These are phyloP conservation scores for Monarcha castaneiventris DNA, from an alignment of 2,113 vertebrate genomes.

Conservation along the genomic window DNA sequence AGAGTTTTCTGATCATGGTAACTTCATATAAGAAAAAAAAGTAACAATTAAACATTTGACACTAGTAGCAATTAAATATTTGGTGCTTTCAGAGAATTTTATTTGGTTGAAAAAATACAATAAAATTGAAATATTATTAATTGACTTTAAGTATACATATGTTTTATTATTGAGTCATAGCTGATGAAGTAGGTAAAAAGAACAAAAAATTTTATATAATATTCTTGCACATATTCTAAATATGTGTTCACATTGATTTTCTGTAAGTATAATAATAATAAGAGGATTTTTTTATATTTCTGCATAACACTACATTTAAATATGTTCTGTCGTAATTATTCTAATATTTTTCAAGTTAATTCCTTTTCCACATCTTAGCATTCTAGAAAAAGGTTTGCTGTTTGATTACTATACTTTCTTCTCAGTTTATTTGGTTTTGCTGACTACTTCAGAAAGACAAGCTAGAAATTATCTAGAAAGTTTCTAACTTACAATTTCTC, in stretches of 20 bases:
- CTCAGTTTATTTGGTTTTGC: not conserved
- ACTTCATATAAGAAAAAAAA: not conserved
- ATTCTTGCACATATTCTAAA: not conserved
- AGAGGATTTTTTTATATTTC: fast-evolving
- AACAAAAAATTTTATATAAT: not conserved
- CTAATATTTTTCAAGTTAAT: not conserved
- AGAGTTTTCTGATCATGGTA: not conserved
- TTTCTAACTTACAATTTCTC: not conserved
- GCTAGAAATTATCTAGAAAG: not conserved
- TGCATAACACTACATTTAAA: not conserved
- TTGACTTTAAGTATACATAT: not conserved
- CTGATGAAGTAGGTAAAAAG: not conserved
- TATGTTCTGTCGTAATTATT: not conserved
- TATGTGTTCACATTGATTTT: not conserved
- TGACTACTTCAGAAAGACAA: not conserved
- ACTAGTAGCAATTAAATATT: not conserved
- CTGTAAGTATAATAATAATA: not conserved
- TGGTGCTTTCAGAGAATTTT: not conserved
- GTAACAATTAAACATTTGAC: not conserved
- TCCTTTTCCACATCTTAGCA: not conserved
- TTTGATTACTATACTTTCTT: not conserved
- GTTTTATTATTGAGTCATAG: not conserved
- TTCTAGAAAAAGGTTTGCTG: not conserved
- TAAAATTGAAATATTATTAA: not conserved
- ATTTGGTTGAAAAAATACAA: not conserved